These are phyloP conservation scores for Ericerus pela DNA, from an alignment of 1,140 invertebrate species.

Conservation along the genomic window DNA sequence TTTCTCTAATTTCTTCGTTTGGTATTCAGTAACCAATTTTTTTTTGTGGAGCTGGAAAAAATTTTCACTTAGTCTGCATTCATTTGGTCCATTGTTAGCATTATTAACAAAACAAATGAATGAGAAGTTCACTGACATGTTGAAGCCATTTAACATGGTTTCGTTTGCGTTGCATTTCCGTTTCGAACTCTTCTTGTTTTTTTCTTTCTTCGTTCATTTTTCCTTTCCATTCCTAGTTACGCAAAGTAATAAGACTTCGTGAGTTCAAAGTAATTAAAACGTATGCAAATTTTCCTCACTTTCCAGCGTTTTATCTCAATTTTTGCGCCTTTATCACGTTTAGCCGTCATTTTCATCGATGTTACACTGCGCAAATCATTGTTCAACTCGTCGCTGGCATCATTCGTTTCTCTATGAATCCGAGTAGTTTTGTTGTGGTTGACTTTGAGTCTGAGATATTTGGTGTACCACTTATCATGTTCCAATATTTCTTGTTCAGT, in stretches of 20 bases:
- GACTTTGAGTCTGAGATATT: not conserved
- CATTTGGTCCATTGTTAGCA: not conserved
- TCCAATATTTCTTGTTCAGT: not conserved
- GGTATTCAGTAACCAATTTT: not conserved
- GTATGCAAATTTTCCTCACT: too few relatives aligned
- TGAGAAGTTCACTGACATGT: not conserved
- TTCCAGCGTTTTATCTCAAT: too few relatives aligned
- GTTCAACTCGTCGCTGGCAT: too few relatives aligned
- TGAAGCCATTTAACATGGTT: not conserved
- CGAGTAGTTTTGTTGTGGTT: not conserved
- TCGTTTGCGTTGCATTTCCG: not conserved
- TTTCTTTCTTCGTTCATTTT: not conserved
- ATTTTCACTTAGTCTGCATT: not conserved
- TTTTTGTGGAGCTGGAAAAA: not conserved
- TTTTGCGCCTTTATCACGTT: too few relatives aligned
- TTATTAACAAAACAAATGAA: not conserved
- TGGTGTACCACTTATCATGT: constrained; percentile 1
- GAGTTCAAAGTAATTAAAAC: too few relatives aligned
- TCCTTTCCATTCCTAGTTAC: not conserved
- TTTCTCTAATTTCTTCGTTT: not conserved
- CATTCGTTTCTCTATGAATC: too few relatives aligned
- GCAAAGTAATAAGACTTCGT: too few relatives aligned
- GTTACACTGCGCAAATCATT: too few relatives aligned
- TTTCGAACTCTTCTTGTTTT: not conserved
- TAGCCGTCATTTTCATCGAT: too few relatives aligned